phyloP scores from a whole-genome alignment of 2,888 invertebrate genomes.

The Hofmannophila pseudospretella region DNA sequence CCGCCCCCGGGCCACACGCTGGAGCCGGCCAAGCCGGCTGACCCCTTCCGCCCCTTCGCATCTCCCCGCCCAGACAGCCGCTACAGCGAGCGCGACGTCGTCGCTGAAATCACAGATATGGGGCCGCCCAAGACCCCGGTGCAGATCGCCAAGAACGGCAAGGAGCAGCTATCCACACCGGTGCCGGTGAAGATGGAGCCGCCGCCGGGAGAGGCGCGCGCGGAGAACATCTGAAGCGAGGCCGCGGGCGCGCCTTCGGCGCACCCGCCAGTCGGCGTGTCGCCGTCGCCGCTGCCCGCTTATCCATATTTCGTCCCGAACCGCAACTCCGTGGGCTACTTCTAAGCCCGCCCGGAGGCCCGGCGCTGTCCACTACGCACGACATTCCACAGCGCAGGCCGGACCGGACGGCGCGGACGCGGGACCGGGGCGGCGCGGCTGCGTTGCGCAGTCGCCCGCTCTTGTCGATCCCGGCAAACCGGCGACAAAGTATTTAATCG shows the following conservation, averaged over 20 bases:
- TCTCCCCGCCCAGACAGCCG: constrained; percentile 78
- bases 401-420: background rate
- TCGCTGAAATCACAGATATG: constrained; percentile 58
- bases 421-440: background rate
- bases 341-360: constrained; percentile 28
- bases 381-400: background rate
- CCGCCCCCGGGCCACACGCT: constrained; percentile 81
- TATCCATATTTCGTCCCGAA: constrained; percentile 66
- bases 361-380: background rate
- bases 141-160: constrained; percentile 47
- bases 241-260: constrained; percentile 60
- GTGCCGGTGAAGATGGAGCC: constrained; percentile 86
- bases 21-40: constrained; percentile 75
- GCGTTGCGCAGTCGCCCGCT: background rate
- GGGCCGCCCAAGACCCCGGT: constrained; percentile 63
- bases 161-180: constrained; percentile 68
- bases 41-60: constrained; percentile 77
- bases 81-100: constrained; percentile 81
- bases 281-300: constrained; percentile 61
- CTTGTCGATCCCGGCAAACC: background rate
- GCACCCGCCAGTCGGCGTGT: constrained; percentile 30
- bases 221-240: constrained; percentile 72
- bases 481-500: background rate
- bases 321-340: constrained; percentile 66
- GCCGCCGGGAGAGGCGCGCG: constrained; percentile 76